A percentile compares a stretch with the other conserved stretches of the same genome.
Conservation (phyloP, 2,797 vertebrate species). For the Gadopsis marmoratus region DNA sequence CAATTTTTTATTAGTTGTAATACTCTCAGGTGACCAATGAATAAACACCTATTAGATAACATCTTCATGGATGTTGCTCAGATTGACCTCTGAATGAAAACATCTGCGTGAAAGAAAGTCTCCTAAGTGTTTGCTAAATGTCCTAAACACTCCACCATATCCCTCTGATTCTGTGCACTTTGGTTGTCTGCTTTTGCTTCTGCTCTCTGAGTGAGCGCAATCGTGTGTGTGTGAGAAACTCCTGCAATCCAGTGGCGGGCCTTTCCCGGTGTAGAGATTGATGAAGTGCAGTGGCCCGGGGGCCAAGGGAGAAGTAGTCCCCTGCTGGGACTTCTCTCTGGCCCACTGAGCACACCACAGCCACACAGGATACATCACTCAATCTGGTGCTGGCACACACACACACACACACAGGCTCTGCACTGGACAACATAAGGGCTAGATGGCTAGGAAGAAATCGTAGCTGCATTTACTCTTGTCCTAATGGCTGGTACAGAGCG, state of each 20-base stretch:
- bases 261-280: constrained; percentile 81
- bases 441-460: constrained; percentile 71
- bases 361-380: constrained; percentile 84
- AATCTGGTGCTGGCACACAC: constrained; percentile 73
- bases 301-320: constrained; percentile 73
- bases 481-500: constrained; percentile 83
- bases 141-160: constrained; percentile 19
- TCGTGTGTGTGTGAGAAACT: constrained; percentile 44
- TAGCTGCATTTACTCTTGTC: constrained; percentile 80
- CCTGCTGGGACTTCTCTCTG: constrained; percentile 84
- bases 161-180: constrained; percentile 17
- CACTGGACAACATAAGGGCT: constrained; percentile 78
- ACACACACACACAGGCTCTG: constrained; percentile 41
- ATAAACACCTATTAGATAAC: not conserved
- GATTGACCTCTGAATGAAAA: not conserved
- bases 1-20: not conserved
- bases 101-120: not conserved
- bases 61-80: not conserved
- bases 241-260: constrained; percentile 57
- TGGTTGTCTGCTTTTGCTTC: constrained; percentile 37
- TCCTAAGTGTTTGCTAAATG: not conserved
- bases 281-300: constrained; percentile 80
- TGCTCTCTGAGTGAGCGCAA: constrained; percentile 33
- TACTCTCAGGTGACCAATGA: not conserved
- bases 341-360: constrained; percentile 83